phyloP scores from a whole-genome alignment of 2,113 vertebrate species.

The Micronycteris hirsuta region DNA sequence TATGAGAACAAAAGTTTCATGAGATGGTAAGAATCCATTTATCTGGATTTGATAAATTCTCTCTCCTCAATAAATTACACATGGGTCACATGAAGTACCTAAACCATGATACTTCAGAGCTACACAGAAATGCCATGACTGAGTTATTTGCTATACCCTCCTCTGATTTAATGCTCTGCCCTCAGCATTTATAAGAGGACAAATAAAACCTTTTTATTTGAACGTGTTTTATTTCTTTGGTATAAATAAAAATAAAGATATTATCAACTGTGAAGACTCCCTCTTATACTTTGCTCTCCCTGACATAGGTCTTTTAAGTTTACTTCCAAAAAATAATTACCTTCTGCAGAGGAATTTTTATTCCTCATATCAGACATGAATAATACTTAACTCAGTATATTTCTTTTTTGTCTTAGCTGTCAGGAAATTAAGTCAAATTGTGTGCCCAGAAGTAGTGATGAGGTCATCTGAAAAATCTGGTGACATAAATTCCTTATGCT shows the following conservation, averaged over 20 bases:
- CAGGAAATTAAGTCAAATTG: slow-evolving; percentile 47
- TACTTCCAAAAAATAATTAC: slow-evolving; percentile 23
- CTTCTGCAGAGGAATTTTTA: neutral
- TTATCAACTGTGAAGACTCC: neutral
- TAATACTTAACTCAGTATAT: neutral
- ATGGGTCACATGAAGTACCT: neutral
- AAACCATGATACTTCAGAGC: neutral
- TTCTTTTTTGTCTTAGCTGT: neutral
- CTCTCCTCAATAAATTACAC: neutral
- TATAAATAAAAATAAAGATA: slow-evolving; percentile 6
- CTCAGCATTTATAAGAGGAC: neutral
- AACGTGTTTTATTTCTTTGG: neutral
- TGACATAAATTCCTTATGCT: slow-evolving; percentile 29
- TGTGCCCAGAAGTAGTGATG: slow-evolving; percentile 26
- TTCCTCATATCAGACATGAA: neutral
- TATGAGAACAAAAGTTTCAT: neutral
- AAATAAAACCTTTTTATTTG: neutral
- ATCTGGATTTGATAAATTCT: neutral
- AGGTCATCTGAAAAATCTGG: slow-evolving; percentile 44
- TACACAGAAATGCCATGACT: neutral
- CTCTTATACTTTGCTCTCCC: neutral
- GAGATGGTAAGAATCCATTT: neutral
- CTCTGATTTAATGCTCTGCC: neutral
- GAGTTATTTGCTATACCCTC: neutral
- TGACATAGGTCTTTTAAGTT: neutral